These are phyloP conservation scores for Clytia hemisphaerica DNA, from an alignment of 30 jellyfish, hydroid and myxozoan genomes.

Conservation along the genomic window DNA sequence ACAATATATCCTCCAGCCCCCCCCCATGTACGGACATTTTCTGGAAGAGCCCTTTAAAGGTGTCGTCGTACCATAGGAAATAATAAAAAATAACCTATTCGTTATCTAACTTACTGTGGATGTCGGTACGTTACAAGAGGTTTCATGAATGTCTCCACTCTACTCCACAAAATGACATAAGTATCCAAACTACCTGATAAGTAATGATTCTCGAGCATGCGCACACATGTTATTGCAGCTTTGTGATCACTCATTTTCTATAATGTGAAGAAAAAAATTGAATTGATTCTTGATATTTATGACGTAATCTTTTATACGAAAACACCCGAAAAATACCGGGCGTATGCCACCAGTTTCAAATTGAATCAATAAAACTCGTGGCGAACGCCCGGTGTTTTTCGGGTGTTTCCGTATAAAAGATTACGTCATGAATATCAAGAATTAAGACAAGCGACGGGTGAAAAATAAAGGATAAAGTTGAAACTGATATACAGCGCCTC, in stretches of 20 bases:
- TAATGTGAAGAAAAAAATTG: neutral
- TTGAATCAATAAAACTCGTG: neutral
- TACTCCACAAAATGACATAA: conserved; percentile 79
- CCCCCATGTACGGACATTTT: too few relatives aligned
- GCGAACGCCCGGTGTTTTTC: too few relatives aligned
- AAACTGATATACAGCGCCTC: neutral
- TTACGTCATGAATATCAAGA: too few relatives aligned
- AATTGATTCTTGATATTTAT: too few relatives aligned
- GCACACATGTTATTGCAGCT: conserved; percentile 56
- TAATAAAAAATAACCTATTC: neutral
- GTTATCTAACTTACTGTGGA: conserved; percentile 43
- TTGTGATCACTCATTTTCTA: conserved; percentile 70
- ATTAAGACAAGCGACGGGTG: neutral
- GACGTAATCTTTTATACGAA: too few relatives aligned
- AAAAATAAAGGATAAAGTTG: neutral
- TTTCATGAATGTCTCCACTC: conserved; percentile 35
- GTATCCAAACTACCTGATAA: conserved; percentile 75
- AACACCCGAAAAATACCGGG: too few relatives aligned
- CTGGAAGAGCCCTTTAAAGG: too few relatives aligned
- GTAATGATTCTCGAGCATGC: conserved; percentile 49
- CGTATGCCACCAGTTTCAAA: too few relatives aligned
- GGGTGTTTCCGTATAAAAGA: too few relatives aligned
- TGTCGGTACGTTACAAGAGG: conserved; percentile 64
- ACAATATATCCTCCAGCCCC: too few relatives aligned
- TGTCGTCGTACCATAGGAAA: too few relatives aligned